Evolutionary conservation across 64 coral and sea anemone genomes (phyloP).

Genomic region (Exaiptasia diaphana): DNA sequence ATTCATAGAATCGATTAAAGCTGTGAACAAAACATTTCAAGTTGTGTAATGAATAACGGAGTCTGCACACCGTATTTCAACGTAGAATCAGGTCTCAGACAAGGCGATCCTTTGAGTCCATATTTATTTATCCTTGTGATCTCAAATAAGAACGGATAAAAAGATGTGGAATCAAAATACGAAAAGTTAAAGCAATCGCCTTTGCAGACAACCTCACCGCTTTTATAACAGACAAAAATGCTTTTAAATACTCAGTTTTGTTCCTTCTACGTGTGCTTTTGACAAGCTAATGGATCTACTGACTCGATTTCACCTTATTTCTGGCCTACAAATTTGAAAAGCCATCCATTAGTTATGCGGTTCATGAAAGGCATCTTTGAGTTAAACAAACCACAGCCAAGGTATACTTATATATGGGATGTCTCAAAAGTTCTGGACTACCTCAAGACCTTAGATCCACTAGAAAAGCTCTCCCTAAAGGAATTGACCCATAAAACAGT

Average conservation of each 20-base stretch:
- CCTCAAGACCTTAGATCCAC: constrained; percentile 31
- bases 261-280: too few species aligned
- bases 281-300: too few species aligned
- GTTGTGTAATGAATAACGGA: constrained; percentile 24
- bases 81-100: neutral
- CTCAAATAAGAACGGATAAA: neutral
- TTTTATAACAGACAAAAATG: constrained; percentile 24
- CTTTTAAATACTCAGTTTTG: too few species aligned
- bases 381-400: constrained; percentile 36
- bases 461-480: constrained; percentile 29
- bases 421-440: constrained; percentile 35
- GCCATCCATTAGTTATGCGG: constrained; percentile 22
- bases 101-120: constrained; percentile 6
- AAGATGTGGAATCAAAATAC: neutral
- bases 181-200: constrained; percentile 12
- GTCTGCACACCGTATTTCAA: neutral
- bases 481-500: constrained; percentile 31
- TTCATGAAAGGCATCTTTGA: constrained; percentile 49
- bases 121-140: constrained; percentile 24
- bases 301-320: too few species aligned
- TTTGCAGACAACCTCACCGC: constrained; percentile 45
- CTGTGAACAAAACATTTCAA: neutral
- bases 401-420: constrained; percentile 50
- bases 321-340: constrained; percentile 36
- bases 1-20: constrained; percentile 12